Evolutionary conservation across 2,888 invertebrate genomes (phyloP).

Genomic region (Drosophila engyochracea): DNA sequence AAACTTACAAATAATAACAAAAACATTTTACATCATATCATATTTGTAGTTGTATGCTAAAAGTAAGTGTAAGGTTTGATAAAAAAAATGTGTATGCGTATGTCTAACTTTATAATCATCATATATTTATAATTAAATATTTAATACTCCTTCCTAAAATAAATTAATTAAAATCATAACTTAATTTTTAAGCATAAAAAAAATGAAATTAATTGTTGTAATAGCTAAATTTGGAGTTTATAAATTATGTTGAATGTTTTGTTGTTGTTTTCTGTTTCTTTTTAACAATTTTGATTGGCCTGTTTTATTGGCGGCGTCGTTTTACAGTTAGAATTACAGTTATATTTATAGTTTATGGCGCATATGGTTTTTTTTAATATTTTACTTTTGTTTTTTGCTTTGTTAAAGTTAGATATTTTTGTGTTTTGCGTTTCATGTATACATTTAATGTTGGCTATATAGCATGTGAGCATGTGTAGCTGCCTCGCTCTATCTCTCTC

Average conservation of each 20-base stretch:
- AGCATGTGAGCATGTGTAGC: constrained; percentile 48
- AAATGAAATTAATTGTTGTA: constrained; percentile 14
- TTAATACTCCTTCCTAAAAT: constrained; percentile 36
- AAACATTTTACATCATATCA: constrained; percentile 68
- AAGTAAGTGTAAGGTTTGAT: constrained; percentile 31
- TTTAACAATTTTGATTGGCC: constrained; percentile 51
- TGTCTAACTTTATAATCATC: constrained; percentile 12
- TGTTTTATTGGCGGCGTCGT: constrained; percentile 43
- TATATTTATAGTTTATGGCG: constrained; percentile 49
- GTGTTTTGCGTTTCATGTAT: constrained; percentile 5
- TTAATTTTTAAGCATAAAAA: constrained; percentile 16
- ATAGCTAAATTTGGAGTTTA: constrained; percentile 36
- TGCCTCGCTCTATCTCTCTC: constrained; percentile 18
- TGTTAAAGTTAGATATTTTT: constrained; percentile 34
- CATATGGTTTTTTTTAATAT: constrained; percentile 26
- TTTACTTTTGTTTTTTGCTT: constrained; percentile 34
- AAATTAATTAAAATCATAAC: constrained; percentile 46
- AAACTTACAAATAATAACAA: constrained; percentile 78
- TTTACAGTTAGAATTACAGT: constrained; percentile 45
- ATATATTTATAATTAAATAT: constrained; percentile 18
- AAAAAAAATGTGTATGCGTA: constrained; percentile 6
- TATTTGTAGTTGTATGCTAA: constrained; percentile 32
- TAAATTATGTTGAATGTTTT: constrained; percentile 21
- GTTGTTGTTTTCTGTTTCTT: constrained; percentile 10
- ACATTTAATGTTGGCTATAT: constrained; percentile 55